Evolutionary conservation across 2,888 invertebrate genomes (phyloP).

Genomic region (Phyllotreta striolata): DNA sequence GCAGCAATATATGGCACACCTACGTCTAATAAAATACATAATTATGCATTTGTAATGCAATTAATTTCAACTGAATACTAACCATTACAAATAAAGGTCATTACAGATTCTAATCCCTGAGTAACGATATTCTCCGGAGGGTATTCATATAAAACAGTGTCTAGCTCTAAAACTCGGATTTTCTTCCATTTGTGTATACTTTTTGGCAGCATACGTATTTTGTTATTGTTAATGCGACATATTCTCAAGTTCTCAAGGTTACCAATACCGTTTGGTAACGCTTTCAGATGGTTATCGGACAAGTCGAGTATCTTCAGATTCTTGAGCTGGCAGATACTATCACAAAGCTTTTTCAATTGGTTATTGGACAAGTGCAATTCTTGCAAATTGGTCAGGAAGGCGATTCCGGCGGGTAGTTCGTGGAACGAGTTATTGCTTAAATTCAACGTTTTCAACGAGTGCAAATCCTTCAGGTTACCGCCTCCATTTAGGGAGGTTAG

Average conservation of each 20-base stretch:
- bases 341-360: constrained; percentile 73
- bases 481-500: constrained; percentile 74
- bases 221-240: constrained; percentile 68
- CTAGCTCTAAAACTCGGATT: constrained; percentile 69
- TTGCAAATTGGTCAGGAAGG: constrained; percentile 72
- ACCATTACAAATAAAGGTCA: constrained; percentile 70
- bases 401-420: constrained; percentile 71
- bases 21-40: constrained; percentile 49
- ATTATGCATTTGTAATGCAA: background rate
- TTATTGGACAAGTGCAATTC: constrained; percentile 80
- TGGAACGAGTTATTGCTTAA: constrained; percentile 72
- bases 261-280: constrained; percentile 70
- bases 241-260: constrained; percentile 68
- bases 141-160: constrained; percentile 69
- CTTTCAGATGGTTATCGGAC: constrained; percentile 73
- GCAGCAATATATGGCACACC: constrained; percentile 65
- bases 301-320: constrained; percentile 74
- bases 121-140: constrained; percentile 70
- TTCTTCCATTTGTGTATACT: constrained; percentile 72
- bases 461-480: constrained; percentile 75
- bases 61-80: constrained; percentile 41
- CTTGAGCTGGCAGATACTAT: constrained; percentile 69
- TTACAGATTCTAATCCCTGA: constrained; percentile 70
- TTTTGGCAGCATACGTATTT: constrained; percentile 69
- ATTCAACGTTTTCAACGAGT: constrained; percentile 71